A percentile compares a stretch with the other conserved stretches of the same genome.
Evolutionary conservation across 2,797 vertebrate genomes (phyloP).

Genomic region (Valencia hispanica): DNA sequence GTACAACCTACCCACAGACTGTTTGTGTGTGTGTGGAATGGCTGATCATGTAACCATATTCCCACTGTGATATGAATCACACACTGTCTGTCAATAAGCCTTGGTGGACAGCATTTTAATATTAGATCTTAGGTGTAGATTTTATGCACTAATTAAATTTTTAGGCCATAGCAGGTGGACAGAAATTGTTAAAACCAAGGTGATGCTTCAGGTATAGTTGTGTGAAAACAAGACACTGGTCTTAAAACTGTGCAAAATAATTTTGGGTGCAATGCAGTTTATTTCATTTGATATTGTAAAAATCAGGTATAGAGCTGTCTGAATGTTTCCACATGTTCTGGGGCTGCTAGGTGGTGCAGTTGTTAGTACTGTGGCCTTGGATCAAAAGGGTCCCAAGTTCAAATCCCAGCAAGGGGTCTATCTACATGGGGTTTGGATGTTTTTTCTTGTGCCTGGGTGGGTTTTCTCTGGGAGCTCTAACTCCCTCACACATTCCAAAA

Average conservation of each 20-base stretch:
- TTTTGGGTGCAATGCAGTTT: neutral
- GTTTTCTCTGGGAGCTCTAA: neutral
- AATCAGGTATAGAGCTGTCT: neutral
- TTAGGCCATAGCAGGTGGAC: neutral
- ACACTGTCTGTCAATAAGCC: slow-evolving; percentile 32
- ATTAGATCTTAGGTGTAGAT: slow-evolving; percentile 15
- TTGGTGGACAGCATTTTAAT: slow-evolving; percentile 20
- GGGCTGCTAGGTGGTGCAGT: neutral
- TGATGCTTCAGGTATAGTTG: neutral
- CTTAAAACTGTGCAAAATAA: neutral
- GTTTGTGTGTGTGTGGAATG: slow-evolving; percentile 11
- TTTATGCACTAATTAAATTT: slow-evolving; percentile 9
- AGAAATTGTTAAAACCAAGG: neutral
- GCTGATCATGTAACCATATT: slow-evolving; percentile 23
- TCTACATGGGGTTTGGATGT: neutral
- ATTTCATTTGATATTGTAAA: neutral
- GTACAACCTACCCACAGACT: slow-evolving; percentile 26
- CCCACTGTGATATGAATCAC: slow-evolving; percentile 17
- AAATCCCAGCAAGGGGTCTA: neutral
- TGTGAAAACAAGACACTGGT: neutral
- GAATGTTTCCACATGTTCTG: neutral
- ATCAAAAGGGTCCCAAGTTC: neutral
- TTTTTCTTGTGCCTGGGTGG: neutral
- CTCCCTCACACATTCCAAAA: neutral
- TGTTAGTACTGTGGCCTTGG: no score